These are phyloP conservation scores for Phataginus tetradactyla DNA, from an alignment of 2,797 vertebrate genomes.

Conservation along the genomic window DNA sequence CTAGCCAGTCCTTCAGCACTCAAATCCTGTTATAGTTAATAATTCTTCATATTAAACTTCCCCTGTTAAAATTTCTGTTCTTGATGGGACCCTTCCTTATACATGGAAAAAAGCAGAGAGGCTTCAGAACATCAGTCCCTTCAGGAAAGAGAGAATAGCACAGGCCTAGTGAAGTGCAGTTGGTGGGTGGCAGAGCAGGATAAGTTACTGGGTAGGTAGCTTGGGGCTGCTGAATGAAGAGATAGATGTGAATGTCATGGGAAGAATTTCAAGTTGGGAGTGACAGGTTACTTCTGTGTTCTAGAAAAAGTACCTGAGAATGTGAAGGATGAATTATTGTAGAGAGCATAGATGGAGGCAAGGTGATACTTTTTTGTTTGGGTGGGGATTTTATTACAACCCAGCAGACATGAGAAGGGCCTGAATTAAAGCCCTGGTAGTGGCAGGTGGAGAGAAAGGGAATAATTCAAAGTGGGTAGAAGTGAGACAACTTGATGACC, in stretches of 20 bases:
- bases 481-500: not conserved
- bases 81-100: not conserved
- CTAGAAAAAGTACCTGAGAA: not conserved
- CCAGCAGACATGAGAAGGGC: not conserved
- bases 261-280: not conserved
- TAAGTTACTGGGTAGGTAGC: not conserved
- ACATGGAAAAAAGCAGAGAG: not conserved
- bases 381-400: not conserved
- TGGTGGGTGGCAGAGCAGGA: not conserved
- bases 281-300: not conserved
- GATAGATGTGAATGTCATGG: not conserved
- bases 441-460: not conserved
- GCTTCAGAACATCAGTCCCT: not conserved
- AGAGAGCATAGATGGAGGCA: not conserved
- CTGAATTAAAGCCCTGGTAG: not conserved
- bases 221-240: not conserved
- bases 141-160: not conserved
- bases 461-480: not conserved
- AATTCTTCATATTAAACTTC: not conserved
- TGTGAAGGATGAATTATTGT: not conserved
- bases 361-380: not conserved
- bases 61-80: not conserved
- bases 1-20: not conserved
- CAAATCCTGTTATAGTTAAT: not conserved
- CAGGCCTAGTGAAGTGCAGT: not conserved